These are phyloP conservation scores for Pseudotriccus pelzelni DNA, from an alignment of 2,797 vertebrate species.

Conservation along the genomic window DNA sequence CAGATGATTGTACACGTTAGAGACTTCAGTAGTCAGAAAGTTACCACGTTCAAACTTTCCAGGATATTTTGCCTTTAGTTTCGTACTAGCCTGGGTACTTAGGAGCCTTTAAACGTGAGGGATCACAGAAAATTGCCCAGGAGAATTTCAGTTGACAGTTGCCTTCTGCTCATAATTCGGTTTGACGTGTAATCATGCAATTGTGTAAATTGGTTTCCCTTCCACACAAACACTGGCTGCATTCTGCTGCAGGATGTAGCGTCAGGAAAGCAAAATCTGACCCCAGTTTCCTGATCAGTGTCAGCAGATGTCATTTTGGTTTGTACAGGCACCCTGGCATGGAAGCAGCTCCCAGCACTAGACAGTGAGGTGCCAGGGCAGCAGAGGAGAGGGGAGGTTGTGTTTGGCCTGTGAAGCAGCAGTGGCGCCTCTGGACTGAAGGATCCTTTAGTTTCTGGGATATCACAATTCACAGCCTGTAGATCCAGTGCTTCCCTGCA, in stretches of 20 bases:
- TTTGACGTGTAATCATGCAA: constrained; percentile 42
- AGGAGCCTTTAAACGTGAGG: neutral
- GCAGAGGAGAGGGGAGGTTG: neutral
- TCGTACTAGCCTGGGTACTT: neutral
- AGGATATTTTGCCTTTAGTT: neutral
- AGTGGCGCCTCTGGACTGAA: neutral
- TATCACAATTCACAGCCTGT: neutral
- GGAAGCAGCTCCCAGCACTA: neutral
- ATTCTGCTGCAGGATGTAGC: neutral
- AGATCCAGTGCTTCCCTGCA: neutral
- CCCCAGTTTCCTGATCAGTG: neutral
- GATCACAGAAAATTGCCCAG: constrained; percentile 42
- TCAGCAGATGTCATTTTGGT: neutral
- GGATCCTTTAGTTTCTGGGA: neutral
- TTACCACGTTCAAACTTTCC: neutral
- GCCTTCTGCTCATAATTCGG: constrained; percentile 39
- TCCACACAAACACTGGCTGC: neutral
- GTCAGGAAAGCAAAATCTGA: neutral
- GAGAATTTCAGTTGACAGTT: neutral
- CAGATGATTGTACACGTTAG: neutral
- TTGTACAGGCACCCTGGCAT: neutral
- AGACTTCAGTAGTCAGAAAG: neutral
- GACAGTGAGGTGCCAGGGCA: neutral
- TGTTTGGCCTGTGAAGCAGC: neutral
- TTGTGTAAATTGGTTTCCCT: constrained; percentile 17